Conservation (phyloP, 2,113 vertebrate genomes). For the Cinclus cinclus region DNA sequence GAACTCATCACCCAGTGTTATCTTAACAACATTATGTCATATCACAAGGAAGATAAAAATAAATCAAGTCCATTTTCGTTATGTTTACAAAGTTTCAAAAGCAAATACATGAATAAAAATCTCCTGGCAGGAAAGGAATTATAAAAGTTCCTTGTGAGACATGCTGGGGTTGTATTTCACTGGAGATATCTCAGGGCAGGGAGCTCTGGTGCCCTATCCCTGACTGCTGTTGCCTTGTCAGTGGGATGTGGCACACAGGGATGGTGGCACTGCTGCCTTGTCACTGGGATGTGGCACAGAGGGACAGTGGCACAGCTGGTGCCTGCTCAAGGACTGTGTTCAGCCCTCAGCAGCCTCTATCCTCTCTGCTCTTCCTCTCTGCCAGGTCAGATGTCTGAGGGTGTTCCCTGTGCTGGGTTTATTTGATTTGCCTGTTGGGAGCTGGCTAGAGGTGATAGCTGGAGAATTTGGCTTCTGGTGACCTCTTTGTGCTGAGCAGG, state of each 20-base stretch:
- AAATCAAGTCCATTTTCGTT: neutral
- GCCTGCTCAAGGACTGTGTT: neutral
- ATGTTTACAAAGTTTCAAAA: neutral
- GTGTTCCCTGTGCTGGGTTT: neutral
- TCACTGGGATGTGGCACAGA: neutral
- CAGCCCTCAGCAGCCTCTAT: neutral
- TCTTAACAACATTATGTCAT: neutral
- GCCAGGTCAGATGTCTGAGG: neutral
- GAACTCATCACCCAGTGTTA: neutral
- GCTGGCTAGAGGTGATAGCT: neutral
- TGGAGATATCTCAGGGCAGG: neutral
- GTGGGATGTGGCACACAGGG: neutral
- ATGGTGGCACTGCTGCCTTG: neutral
- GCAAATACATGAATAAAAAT: neutral
- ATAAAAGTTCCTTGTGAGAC: neutral
- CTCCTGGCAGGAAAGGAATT: neutral
- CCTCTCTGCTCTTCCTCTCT: neutral
- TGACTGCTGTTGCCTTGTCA: neutral
- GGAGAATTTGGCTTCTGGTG: neutral
- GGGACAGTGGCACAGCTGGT: neutral
- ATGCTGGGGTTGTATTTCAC: neutral
- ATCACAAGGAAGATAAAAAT: neutral
- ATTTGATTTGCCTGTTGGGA: neutral
- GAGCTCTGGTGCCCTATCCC: neutral
- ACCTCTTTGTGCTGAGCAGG: neutral